Evolutionary conservation across 2,113 vertebrate species (phyloP), one percentile per base, ranked within the genome.

Genomic region (Fukomys damarensis): DNA sequence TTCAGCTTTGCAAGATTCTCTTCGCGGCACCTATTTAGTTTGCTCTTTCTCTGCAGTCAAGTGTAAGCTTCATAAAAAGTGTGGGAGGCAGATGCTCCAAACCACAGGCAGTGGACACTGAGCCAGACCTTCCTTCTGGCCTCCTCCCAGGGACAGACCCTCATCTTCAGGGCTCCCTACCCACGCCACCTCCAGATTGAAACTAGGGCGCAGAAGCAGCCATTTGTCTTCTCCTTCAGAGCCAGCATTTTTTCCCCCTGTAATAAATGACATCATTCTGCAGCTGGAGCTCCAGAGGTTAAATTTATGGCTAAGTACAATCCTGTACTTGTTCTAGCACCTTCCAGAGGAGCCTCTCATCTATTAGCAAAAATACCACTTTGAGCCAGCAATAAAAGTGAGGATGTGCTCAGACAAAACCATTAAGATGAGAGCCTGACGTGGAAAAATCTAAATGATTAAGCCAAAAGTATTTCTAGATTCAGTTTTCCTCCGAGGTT

Each of bases 291-390:
- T 30, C 63, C 94, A 94, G 89, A 96, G 84, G 93, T 97, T 97
- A 97, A 89, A 93, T 87, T 61, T 85, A 81, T 41, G 83, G 91
- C 77, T 89, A 59, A 84, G 65, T 80, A 86, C 80, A 95, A 82
- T 79, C 46, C 89, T 96, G 95, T 89, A 92, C 86, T 80, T 58
- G 0, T 90, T 95, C 68, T 2, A 72, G 91, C 76, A 54, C 28
- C 87, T 98, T 94, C 94, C 80, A 76, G 74, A 97, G 32, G 58
- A 86, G 80, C 96, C 61, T 59, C 84, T 93, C 89, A 80, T 94
- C 88, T 96, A 95, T 97, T 96, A 97, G 94, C 83, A 91, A 97
- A 96, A 96, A 84, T 86, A 94, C 74, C 49, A 56, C 89, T 94
- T 72, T 77, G 93, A 94, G 85, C 96, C 96, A 90, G 88, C 91